Conservation (phyloP, 1,140 invertebrate genomes). For the Coelopa frigida region DNA sequence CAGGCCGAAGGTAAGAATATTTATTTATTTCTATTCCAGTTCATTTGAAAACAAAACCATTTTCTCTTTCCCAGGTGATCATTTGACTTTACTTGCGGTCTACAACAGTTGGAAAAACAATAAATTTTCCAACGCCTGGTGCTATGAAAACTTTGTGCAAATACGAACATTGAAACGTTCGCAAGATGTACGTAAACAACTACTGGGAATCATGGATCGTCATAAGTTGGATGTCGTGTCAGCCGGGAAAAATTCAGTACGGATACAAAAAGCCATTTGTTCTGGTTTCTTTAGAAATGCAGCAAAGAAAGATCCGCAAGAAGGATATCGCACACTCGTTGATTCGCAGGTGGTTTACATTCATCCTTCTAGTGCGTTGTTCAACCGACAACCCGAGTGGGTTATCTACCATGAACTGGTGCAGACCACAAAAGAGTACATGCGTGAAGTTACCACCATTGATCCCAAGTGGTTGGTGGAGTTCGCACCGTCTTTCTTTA, state of each 20-base stretch:
- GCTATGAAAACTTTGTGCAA: slow-evolving; percentile 99
- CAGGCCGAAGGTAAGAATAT: slow-evolving; percentile 70
- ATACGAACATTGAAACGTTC: slow-evolving; percentile 93
- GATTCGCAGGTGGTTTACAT: slow-evolving; percentile 99
- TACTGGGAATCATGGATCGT: slow-evolving; percentile 96
- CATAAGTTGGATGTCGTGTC: slow-evolving; percentile 97
- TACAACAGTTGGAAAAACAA: slow-evolving; percentile 99
- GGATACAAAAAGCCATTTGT: slow-evolving; percentile 97
- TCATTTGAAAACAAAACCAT: not conserved
- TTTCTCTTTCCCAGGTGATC: slow-evolving; percentile 60
- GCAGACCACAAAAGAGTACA: slow-evolving; percentile 99
- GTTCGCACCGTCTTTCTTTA: slow-evolving; percentile 98
- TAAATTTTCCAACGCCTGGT: slow-evolving; percentile 99
- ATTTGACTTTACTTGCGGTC: slow-evolving; percentile 93
- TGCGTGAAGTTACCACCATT: slow-evolving; percentile 97
- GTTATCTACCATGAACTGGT: slow-evolving; percentile 98
- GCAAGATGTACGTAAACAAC: slow-evolving; percentile 96
- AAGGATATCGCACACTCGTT: slow-evolving; percentile 95
- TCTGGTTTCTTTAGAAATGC: slow-evolving; percentile 99
- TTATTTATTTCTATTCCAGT: not conserved
- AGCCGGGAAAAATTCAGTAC: slow-evolving; percentile 89
- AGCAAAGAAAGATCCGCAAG: slow-evolving; percentile 98
- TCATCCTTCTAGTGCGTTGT: slow-evolving; percentile 95
- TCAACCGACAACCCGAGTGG: slow-evolving; percentile 98
- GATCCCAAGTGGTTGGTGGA: slow-evolving; percentile 99